Evolutionary conservation across 2,113 vertebrate species (phyloP).

Genomic region (Merops nubicus): DNA sequence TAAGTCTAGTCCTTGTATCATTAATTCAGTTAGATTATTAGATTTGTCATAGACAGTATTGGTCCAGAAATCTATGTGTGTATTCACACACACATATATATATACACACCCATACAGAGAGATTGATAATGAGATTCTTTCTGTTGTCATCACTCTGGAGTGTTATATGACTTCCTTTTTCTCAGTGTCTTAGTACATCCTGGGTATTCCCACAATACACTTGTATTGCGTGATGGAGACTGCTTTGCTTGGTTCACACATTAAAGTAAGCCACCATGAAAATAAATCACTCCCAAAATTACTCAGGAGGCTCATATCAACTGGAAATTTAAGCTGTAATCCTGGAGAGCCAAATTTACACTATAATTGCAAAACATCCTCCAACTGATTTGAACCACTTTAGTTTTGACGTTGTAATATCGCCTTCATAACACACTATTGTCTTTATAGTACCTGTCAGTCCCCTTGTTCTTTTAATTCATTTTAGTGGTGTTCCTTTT

Average conservation of each 20-base stretch:
- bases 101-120: too few species aligned
- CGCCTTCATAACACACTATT: background rate
- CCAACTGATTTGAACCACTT: background rate
- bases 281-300: background rate
- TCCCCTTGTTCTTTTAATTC: conserved; percentile 6
- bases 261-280: background rate
- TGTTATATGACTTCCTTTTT: background rate
- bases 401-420: background rate
- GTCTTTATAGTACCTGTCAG: conserved; percentile 1
- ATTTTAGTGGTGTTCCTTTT: conserved; percentile 1
- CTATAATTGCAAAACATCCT: background rate
- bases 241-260: background rate
- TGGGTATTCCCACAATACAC: background rate
- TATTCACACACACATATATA: background rate
- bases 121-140: background rate
- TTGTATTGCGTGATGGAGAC: background rate
- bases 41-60: background rate
- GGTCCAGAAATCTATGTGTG: background rate
- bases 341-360: background rate
- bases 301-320: background rate
- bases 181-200: background rate
- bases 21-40: background rate
- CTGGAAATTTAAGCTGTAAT: background rate
- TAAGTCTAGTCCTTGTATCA: background rate
- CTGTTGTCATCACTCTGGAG: background rate